phyloP scores from a whole-genome alignment of 2,888 invertebrate genomes.

The Ceraclea dissimilis region DNA sequence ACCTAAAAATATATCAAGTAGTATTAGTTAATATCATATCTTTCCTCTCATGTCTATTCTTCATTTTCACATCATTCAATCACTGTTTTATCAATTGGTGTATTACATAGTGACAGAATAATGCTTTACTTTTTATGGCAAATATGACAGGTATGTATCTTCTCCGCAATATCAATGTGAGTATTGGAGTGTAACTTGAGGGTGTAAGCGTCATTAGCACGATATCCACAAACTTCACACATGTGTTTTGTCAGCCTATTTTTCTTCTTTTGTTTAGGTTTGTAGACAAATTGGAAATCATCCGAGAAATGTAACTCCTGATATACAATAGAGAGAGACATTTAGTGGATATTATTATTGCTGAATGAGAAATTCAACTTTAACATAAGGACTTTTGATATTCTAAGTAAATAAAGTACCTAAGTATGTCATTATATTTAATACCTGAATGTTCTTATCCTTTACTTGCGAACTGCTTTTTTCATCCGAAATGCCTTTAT shows the following conservation, averaged over 20 bases:
- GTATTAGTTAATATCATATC: neutral
- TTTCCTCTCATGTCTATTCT: too few relatives aligned
- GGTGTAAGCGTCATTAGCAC: conserved; percentile 12
- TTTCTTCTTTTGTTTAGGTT: conserved; percentile 15
- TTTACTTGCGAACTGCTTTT: neutral
- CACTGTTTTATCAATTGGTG: too few relatives aligned
- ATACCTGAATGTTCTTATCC: neutral
- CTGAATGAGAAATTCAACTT: too few relatives aligned
- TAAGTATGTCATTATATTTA: neutral
- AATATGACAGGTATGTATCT: conserved; percentile 7
- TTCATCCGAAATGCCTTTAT: neutral
- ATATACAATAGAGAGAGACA: too few relatives aligned
- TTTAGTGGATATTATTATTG: too few relatives aligned
- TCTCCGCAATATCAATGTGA: conserved; percentile 11
- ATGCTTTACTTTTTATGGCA: conserved; percentile 15
- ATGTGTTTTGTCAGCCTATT: conserved; percentile 13
- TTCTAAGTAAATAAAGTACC: too few relatives aligned
- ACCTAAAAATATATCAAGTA: neutral
- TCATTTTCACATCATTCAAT: too few relatives aligned
- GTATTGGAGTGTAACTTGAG: conserved; percentile 12
- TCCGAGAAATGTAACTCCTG: conserved; percentile 12
- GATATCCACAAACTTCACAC: conserved; percentile 18
- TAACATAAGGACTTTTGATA: too few relatives aligned
- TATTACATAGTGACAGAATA: neutral
- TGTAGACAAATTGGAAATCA: conserved; percentile 8